Evolutionary conservation across 2,797 vertebrate species (phyloP), one percentile per base, ranked within the genome.

Genomic region (Gobio occitaniae): DNA sequence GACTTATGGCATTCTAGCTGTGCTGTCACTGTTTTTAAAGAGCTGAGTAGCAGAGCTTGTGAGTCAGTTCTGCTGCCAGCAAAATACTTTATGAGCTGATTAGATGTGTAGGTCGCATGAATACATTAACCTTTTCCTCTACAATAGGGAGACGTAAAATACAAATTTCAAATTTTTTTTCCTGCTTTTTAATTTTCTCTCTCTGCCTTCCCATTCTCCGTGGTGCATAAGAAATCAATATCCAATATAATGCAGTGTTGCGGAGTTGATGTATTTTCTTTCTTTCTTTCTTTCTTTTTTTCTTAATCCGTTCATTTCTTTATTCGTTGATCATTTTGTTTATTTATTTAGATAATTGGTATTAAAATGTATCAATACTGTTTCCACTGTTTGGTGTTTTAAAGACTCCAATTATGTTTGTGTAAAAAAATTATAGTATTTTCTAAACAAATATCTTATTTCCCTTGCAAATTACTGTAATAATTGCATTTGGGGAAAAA

Each of bases 111-210:
- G 52, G 38, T 52, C 6, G 38, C 50, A 36, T 70, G 75, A 84
- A 84, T 84, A 84, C 83, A 78, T 84, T 71, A 84, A 71, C 83
- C 65, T 84, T 84, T 84, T 50, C 50, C 25, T 48, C 65, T 69
- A 70, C n/a, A 52, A 59, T 69, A 59, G 36, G 21, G 63, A 56
- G 36, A 78, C 9, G 12, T 68, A 47, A 84, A 84, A 77, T 56
- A 56, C 21, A 54, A 54, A 29, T 56, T 48, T 54, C 65, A 54
- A 16, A 7, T 61, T 36, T 44, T 41, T 69, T 54, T 21, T 2
- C 16, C 25, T 32, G 19, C 41, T 44, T 44, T 41, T 44, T 10
- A 44, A 9, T 44, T 44, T 44, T 44, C 41, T 44, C 38, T 44
- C 41, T 10, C 41, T 10, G 41, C 38, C 38, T 69, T 47, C 59